Evolutionary conservation across 2,113 vertebrate genomes (phyloP).

Genomic region (Hucho hucho): DNA sequence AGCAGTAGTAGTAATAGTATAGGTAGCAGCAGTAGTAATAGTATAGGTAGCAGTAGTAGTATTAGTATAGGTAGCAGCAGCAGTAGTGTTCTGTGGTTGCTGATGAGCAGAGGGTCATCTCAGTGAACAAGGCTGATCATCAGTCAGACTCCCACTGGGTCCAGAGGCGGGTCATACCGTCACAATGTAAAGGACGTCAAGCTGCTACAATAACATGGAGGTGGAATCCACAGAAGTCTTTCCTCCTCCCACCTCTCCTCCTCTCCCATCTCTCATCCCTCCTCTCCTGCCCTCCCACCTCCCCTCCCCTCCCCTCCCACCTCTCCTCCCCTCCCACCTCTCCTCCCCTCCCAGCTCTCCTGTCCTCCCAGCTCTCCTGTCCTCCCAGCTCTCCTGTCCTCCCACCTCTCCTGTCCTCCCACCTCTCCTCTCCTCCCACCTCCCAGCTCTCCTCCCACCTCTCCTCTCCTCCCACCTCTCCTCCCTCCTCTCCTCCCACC

Average conservation of each 20-base stretch:
- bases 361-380: too few relatives aligned
- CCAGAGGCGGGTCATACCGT: not conserved
- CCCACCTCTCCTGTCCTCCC: too few relatives aligned
- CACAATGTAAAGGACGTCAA: too few relatives aligned
- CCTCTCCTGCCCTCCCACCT: not conserved
- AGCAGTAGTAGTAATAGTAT: too few relatives aligned
- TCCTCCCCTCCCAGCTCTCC: too few relatives aligned
- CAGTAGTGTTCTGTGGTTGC: too few relatives aligned
- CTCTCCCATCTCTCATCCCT: not conserved
- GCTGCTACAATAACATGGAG: not conserved
- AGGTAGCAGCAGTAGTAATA: too few relatives aligned
- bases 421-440: accelerated
- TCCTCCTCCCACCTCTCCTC: not conserved
- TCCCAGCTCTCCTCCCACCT: accelerated
- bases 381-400: accelerated
- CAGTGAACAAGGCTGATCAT: not conserved
- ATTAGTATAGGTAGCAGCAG: too few relatives aligned
- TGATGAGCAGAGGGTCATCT: constrained; percentile 44
- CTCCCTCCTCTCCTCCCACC: accelerated
- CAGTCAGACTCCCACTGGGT: not conserved
- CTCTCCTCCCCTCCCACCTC: too few relatives aligned
- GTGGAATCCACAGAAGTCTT: not conserved
- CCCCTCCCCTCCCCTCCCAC: too few relatives aligned
- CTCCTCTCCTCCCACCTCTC: too few relatives aligned
- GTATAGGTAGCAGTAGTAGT: too few relatives aligned